phyloP scores from a whole-genome alignment of 2,797 vertebrate genomes.

The Geotrypetes seraphini region DNA sequence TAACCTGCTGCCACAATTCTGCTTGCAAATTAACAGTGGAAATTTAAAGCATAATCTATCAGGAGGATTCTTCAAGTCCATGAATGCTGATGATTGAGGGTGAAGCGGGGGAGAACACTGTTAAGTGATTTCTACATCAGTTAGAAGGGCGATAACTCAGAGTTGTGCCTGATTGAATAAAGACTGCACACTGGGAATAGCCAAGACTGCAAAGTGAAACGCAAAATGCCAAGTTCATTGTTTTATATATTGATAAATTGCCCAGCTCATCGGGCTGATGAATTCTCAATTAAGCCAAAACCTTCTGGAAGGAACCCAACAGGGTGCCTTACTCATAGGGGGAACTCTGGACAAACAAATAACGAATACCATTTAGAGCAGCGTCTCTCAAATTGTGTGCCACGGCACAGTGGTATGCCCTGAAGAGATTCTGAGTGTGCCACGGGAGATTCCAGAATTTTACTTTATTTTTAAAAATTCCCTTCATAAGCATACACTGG shows the following conservation, averaged over 20 bases:
- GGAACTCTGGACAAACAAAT: too few relatives aligned
- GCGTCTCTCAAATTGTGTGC: too few relatives aligned
- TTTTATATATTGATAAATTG: slow-evolving; percentile 48
- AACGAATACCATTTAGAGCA: too few relatives aligned
- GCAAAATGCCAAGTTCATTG: slow-evolving; percentile 44
- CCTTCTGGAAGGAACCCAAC: too few relatives aligned
- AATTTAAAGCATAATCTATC: slow-evolving; percentile 33
- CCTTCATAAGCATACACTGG: too few relatives aligned
- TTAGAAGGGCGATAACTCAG: slow-evolving; percentile 58
- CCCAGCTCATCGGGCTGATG: slow-evolving; percentile 35
- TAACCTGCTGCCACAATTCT: slow-evolving; percentile 35
- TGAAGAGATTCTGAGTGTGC: too few relatives aligned
- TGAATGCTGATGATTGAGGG: slow-evolving; percentile 35
- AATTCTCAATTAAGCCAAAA: too few relatives aligned
- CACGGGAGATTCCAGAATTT: too few relatives aligned
- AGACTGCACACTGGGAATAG: slow-evolving; percentile 19
- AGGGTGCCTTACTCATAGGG: too few relatives aligned
- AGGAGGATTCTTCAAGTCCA: too few relatives aligned
- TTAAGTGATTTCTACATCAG: slow-evolving; percentile 49
- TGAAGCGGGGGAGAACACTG: slow-evolving; percentile 40
- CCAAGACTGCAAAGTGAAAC: slow-evolving; percentile 26
- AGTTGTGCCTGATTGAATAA: slow-evolving; percentile 19
- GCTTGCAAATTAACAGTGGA: slow-evolving; percentile 36
- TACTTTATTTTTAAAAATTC: too few relatives aligned
- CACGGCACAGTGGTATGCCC: too few relatives aligned